Base-by-base conservation (phyloP, 2,888 invertebrate genomes). In the Watsonalla cultraria region DNA sequence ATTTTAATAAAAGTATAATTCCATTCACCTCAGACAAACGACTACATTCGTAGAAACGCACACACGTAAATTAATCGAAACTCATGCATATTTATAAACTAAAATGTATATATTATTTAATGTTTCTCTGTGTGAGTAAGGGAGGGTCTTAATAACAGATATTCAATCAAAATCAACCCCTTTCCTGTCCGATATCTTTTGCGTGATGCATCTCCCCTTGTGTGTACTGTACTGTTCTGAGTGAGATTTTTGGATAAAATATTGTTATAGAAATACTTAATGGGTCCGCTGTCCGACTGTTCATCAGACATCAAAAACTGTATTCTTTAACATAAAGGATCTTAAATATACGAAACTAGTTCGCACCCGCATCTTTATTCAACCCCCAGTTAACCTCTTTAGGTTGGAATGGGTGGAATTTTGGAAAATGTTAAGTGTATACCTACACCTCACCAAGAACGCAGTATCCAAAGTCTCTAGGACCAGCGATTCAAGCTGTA, bases 101-200 rank as follows among this genome's bases (percentile, higher is more conserved):
- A 78, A 79, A 49, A 78, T 74, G 82, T 82, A 84, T 88, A 85
- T 86, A 87, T 86, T 90, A 89, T 88, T 87, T 86, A 83, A 84
- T 84, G 80, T 80, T 74, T 82, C 79, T 65, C 65, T 82, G 82
- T 86, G 87, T 82, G 86, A 65, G 80, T 70, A 65, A 60, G 74
- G 79, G 80, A 80, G 80, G 88, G 86, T 81, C 82, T 86, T 84
- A 89, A 90, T 90, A 89, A 86, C 90, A 90, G 90, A 90, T 90
- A 90, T 90, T 90, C 90, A 90, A 90, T 90, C 90, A 90, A 90
- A 88, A 84, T 84, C 87, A 86, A 88, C 89, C 90, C 90, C 80
- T 87, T 70, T 77, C 80, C 80, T 79, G 82, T 74, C 87, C 88
- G 87, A 87, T 88, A 88, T 88, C 89, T 89, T 86, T 86, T 76